Conservation (phyloP, 2,797 vertebrate genomes). For the Myotis daubentonii region DNA sequence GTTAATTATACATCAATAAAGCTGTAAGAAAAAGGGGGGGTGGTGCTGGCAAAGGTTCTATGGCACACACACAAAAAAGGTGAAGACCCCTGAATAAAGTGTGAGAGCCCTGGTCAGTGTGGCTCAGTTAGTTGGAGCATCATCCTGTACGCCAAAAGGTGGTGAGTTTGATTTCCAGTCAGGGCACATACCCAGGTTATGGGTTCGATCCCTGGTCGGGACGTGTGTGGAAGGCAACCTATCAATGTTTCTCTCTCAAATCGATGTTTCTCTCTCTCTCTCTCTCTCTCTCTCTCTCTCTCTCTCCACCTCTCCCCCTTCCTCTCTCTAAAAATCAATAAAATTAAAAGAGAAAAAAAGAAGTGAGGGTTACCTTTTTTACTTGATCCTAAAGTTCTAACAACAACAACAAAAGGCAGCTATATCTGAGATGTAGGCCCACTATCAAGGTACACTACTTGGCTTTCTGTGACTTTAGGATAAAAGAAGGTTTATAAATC, state of each 20-base stretch:
- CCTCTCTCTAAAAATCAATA: not conserved
- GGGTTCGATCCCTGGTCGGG: not conserved
- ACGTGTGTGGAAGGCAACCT: not conserved
- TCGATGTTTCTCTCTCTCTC: not conserved
- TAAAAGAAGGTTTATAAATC: conserved; percentile 31
- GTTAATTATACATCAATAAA: conserved; percentile 5
- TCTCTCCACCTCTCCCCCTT: not conserved
- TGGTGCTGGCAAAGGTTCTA: not conserved
- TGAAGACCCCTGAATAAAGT: not conserved
- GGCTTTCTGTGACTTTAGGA: conserved; percentile 13
- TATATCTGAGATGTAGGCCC: not conserved
- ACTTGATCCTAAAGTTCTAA: not conserved
- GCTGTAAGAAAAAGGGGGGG: not conserved
- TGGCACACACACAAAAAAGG: not conserved
- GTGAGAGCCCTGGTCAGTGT: not conserved
- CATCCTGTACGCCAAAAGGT: not conserved
- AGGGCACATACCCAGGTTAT: not conserved
- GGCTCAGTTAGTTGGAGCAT: not conserved
- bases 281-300: not conserved
- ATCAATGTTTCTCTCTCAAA: not conserved
- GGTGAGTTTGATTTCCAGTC: not conserved
- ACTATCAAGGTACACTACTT: not conserved
- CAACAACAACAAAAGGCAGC: not conserved
- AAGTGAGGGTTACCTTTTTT: not conserved
- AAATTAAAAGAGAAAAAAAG: not conserved